Percentiles rank a stretch among this genome's conserved stretches.
These are phyloP conservation scores for Polypterus bichir DNA, from an alignment of 2,113 vertebrate species.

Conservation along the genomic window DNA sequence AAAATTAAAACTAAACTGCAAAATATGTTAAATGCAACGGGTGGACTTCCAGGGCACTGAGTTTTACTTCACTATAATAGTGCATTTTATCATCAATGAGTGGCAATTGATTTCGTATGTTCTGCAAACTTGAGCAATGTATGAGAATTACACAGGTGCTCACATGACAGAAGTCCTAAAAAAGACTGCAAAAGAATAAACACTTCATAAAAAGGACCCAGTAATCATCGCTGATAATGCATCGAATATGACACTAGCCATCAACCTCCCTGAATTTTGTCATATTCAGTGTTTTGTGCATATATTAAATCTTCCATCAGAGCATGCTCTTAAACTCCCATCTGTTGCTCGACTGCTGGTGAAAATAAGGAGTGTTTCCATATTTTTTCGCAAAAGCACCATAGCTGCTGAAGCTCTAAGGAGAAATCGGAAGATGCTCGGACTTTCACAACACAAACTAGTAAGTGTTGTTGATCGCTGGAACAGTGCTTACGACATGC, in stretches of 20 bases:
- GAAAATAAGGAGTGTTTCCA: conserved; percentile 2
- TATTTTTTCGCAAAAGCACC: conserved; percentile 8
- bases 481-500: conserved; percentile 10
- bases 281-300: conserved; percentile 1
- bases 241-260: conserved; percentile 1
- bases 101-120: too few relatives aligned
- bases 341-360: background rate
- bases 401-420: background rate
- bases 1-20: too few relatives aligned
- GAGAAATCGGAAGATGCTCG: conserved; percentile 4
- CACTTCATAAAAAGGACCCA: conserved; percentile 1
- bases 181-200: background rate
- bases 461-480: conserved; percentile 6
- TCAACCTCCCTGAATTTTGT: background rate
- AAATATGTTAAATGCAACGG: too few relatives aligned
- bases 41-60: too few relatives aligned
- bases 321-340: too few relatives aligned
- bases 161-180: conserved; percentile 4
- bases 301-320: background rate
- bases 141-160: conserved; percentile 9
- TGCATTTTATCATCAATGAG: too few relatives aligned
- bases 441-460: background rate
- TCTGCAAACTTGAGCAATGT: background rate
- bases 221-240: conserved; percentile 6
- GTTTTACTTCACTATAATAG: too few relatives aligned